Evolutionary conservation across 2,888 invertebrate species (phyloP), one percentile per base, ranked within the genome.

Genomic region (Eristalis pertinax): DNA sequence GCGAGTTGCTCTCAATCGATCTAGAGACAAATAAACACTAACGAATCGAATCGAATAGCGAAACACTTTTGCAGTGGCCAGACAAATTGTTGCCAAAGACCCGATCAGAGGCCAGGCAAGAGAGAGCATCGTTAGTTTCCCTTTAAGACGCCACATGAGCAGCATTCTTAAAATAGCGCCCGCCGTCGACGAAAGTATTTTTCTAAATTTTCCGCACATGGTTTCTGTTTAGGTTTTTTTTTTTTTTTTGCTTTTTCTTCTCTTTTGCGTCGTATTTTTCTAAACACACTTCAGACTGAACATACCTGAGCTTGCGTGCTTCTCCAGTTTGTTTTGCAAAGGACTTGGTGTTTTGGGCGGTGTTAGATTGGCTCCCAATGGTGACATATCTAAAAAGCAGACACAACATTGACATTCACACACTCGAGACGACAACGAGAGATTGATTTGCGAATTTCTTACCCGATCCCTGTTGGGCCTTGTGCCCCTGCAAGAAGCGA

Each of bases 401-500:
- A 50, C 50, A 19, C 41, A 43, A 26, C 13, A 32, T 26, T 60
- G 29, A 19, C 10, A 63, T 22, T 32, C 13, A 4, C n/a, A 26
- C n/a, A 29, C 32, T 10, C 32, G 29, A 50, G 50, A 56, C 32
- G 41, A n/a, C n/a, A n/a, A n/a, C 24, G 56, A 24, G 38, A 11
- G 19, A 26, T 70, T n/a, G 19, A 26, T 70, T n/a, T 41, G 19
- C 11, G 60, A 26, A 43, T 67, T 74, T 56, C 63, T 89, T 90
- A 93, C 93, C 94, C 91, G 93, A 94, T 91, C 92, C 93, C 91
- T 92, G 94, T 91, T 90, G 94, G 90, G 92, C 94, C 92, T 92
- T 95, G 90, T 92, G 95, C 89, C 96, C 95, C 92, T 96, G 96
- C 89, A 97, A 94, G 94, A 99, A 99, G 67, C 97, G 95, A 94